phyloP scores from a whole-genome alignment of 2,113 vertebrate genomes.

The Oncorhynchus kisutch region DNA sequence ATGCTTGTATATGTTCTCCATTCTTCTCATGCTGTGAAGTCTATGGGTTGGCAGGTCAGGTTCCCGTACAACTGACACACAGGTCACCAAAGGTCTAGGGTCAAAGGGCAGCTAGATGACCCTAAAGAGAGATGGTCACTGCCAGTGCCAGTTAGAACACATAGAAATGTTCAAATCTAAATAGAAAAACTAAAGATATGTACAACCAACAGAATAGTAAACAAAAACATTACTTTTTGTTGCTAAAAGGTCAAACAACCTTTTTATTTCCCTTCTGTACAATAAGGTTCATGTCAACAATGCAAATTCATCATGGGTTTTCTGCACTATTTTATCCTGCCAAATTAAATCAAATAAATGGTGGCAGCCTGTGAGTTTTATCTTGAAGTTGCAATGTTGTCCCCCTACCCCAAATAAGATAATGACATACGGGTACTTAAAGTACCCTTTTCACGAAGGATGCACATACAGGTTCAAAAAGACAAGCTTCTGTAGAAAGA shows the following conservation, averaged over 20 bases:
- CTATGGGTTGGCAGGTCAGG: slow-evolving; percentile 32
- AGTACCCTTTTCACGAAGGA: slow-evolving; percentile 85
- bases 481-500: slow-evolving; percentile 95
- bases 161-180: slow-evolving; percentile 20
- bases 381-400: slow-evolving; percentile 73
- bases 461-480: slow-evolving; percentile 93
- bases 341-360: slow-evolving; percentile 89
- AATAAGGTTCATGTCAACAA: slow-evolving; percentile 84
- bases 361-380: slow-evolving; percentile 83
- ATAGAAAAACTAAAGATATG: slow-evolving; percentile 59
- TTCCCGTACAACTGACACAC: slow-evolving; percentile 52
- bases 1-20: slow-evolving; percentile 75
- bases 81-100: slow-evolving; percentile 44
- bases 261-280: slow-evolving; percentile 80
- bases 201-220: slow-evolving; percentile 82
- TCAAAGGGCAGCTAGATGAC: slow-evolving; percentile 30
- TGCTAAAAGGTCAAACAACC: slow-evolving; percentile 83
- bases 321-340: slow-evolving; percentile 87
- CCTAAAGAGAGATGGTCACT: slow-evolving; percentile 43
- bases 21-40: slow-evolving; percentile 66
- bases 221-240: slow-evolving; percentile 83
- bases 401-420: slow-evolving; percentile 55
- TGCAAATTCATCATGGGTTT: slow-evolving; percentile 77
- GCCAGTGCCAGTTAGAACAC: slow-evolving; percentile 62
- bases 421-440: slow-evolving; percentile 79